phyloP scores from a whole-genome alignment of 2,113 vertebrate species.

The Abramis brama region DNA sequence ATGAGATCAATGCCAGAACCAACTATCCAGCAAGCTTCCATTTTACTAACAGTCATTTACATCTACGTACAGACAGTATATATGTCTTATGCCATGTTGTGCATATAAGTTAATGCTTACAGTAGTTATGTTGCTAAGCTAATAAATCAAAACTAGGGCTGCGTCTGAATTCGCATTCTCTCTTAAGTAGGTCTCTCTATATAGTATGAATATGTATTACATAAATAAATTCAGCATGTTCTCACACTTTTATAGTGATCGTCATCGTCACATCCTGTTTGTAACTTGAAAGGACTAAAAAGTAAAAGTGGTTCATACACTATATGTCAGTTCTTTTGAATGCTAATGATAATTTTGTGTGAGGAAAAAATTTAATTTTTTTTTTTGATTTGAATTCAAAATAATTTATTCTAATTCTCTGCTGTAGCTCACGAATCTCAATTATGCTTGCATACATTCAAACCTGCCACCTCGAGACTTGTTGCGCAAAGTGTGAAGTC shows the following conservation, averaged over 20 bases:
- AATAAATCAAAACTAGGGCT: not conserved
- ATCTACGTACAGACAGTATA: not conserved
- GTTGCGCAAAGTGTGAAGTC: too few relatives aligned
- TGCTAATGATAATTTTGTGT: too few relatives aligned
- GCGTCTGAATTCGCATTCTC: too few relatives aligned
- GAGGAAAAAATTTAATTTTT: too few relatives aligned
- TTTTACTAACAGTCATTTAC: not conserved
- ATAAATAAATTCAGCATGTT: not conserved
- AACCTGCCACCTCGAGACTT: not conserved
- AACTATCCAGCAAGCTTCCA: slow-evolving; percentile 39
- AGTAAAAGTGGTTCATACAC: too few relatives aligned
- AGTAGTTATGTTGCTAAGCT: not conserved
- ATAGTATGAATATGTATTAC: not conserved
- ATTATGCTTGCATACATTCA: not conserved
- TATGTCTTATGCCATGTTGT: not conserved
- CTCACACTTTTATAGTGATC: too few relatives aligned
- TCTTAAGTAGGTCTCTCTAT: too few relatives aligned
- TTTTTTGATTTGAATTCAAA: too few relatives aligned
- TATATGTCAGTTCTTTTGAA: too few relatives aligned
- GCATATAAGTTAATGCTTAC: not conserved
- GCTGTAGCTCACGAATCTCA: not conserved
- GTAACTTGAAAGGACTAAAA: too few relatives aligned
- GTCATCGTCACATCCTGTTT: too few relatives aligned
- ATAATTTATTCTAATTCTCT: too few relatives aligned
- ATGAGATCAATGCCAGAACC: not conserved